Base-by-base conservation (phyloP, 2,888 invertebrate species). In the Gerris lacustris region DNA sequence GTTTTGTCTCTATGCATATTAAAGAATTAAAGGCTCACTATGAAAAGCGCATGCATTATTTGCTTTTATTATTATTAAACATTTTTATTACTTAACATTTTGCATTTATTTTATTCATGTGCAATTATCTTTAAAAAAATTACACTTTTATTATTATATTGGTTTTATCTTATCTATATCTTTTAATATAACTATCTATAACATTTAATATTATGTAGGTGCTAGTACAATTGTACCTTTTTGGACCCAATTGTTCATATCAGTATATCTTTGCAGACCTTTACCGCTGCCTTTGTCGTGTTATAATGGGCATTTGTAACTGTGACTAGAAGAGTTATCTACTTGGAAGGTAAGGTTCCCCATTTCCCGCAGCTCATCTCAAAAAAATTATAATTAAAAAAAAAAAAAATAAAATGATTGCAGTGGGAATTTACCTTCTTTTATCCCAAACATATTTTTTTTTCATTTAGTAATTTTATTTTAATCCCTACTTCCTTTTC, bases 241-340 rank as follows among this genome's bases (percentile, higher is more conserved):
- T n/a, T 64, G 64, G 31, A 9, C 64, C 64, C 64, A 73, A 70
- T 71, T 74, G 74, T 74, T 77, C 73, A 77, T 77, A 75, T 75
- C 72, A 75, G 76, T 76, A 76, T 77, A 77, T 78, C 77, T 78
- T 78, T 78, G 76, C 78, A 78, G 78, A 78, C 74, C 72, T 31
- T 31, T 31, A 31, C 31, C 77, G 76, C 76, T 74, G 72, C 72
- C 64, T 64, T n/a, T 64, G 64, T 64, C 31, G 18, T 64, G 64
- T 64, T 62, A 18, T 18, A 64, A 64, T 64, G 64, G 62, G 18
- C 64, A 64, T 18, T n/a, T 64, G 64, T 64, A n/a, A 64, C 64
- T 55, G 55, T 55, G 55, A 55, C 15, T 55, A 11, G 55, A 55
- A 64, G 72, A 73, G 69, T 73, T 68, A 67, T 66, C 73, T 66